These are phyloP conservation scores for Perognathus longimembris DNA, from an alignment of 2,113 vertebrate genomes.

Conservation along the genomic window DNA sequence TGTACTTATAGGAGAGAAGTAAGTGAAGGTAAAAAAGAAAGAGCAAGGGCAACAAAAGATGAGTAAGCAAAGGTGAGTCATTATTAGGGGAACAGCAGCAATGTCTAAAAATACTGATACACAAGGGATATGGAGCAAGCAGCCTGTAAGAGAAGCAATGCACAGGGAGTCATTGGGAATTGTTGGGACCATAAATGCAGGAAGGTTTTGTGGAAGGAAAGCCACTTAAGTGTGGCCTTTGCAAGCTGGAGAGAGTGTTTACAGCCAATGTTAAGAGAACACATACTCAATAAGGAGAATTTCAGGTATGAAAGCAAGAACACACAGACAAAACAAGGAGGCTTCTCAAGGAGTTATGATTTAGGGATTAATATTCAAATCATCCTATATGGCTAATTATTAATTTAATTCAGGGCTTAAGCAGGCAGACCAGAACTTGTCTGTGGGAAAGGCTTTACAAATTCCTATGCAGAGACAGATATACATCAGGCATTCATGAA, in stretches of 20 bases:
- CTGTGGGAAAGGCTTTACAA: constrained; percentile 63
- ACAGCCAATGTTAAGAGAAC: not conserved
- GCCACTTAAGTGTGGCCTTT: not conserved
- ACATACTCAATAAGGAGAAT: not conserved
- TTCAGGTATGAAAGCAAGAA: not conserved
- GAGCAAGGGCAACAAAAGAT: not conserved
- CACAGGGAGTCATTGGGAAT: not conserved
- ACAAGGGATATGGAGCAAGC: not conserved
- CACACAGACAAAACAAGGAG: not conserved
- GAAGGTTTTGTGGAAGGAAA: not conserved
- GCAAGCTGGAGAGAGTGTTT: not conserved
- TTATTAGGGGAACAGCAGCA: not conserved
- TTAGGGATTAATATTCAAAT: constrained; percentile 64
- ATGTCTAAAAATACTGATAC: not conserved
- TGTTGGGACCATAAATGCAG: not conserved
- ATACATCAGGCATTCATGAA: constrained; percentile 50
- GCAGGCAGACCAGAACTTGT: constrained; percentile 65
- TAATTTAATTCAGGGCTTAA: constrained; percentile 55
- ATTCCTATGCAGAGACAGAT: constrained; percentile 46
- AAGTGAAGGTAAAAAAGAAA: not conserved
- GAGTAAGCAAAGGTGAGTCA: not conserved
- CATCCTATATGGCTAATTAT: constrained; percentile 59
- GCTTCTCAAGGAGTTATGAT: constrained; percentile 27
- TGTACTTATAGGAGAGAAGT: not conserved
- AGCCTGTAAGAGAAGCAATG: not conserved